Percentiles rank a stretch among this genome's conserved stretches.
Evolutionary conservation across 2,888 invertebrate species (phyloP).

Genomic region (Scelioninae gen. 1): DNA sequence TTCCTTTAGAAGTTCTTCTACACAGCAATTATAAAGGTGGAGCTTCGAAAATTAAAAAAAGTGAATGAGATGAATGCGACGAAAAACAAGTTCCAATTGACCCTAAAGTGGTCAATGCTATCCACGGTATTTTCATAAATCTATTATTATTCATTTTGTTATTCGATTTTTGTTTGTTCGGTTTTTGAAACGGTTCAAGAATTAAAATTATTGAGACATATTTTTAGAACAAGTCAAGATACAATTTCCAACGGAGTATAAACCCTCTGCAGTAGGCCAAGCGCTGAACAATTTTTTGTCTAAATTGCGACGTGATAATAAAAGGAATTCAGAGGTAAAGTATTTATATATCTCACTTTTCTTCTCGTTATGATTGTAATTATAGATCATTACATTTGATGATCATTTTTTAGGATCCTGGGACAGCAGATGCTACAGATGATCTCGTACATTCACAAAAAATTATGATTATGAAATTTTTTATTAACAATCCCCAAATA

Average conservation of each 20-base stretch:
- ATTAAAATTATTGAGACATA: neutral
- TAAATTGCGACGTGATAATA: too few species aligned
- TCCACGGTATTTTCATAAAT: slow-evolving; percentile 25
- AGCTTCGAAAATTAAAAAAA: slow-evolving; percentile 21
- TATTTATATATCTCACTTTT: too few species aligned
- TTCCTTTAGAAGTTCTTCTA: slow-evolving; percentile 23
- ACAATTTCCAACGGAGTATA: slow-evolving; percentile 6
- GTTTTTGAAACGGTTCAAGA: neutral
- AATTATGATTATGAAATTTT: too few species aligned
- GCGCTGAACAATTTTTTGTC: too few species aligned
- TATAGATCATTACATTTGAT: too few species aligned
- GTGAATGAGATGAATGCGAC: neutral
- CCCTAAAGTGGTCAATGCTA: slow-evolving; percentile 7
- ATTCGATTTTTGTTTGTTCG: slow-evolving; percentile 1
- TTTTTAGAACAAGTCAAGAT: slow-evolving; percentile 21
- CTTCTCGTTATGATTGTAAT: neutral
- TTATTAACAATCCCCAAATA: too few species aligned
- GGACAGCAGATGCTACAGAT: too few species aligned
- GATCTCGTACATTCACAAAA: too few species aligned
- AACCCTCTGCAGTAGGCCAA: neutral
- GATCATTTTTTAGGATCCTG: too few species aligned
- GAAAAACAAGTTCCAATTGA: slow-evolving; percentile 14
- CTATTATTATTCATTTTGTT: slow-evolving; percentile 1
- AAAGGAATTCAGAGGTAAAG: too few species aligned
- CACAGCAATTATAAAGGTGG: slow-evolving; percentile 42